These are phyloP conservation scores for Apoda limacodes DNA, from an alignment of 2,888 invertebrate genomes.

Conservation along the genomic window DNA sequence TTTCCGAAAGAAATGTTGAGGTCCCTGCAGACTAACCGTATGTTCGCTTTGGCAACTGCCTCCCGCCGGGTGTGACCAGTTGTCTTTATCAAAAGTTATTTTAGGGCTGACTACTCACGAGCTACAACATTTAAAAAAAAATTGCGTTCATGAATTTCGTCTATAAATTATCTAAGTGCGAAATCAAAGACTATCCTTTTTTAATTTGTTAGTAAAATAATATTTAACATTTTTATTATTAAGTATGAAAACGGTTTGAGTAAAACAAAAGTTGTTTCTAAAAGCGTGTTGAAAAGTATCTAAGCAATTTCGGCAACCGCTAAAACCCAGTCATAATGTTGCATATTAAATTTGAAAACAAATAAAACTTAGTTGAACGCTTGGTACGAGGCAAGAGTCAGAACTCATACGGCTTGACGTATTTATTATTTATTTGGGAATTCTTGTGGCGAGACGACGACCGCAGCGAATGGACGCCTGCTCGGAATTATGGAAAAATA, in stretches of 20 bases:
- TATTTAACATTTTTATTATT: too few species aligned
- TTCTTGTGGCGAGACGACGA: conserved; percentile 32
- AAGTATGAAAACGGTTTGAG: too few species aligned
- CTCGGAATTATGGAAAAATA: conserved; percentile 61
- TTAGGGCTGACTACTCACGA: too few species aligned
- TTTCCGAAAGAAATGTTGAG: conserved; percentile 32
- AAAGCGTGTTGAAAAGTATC: too few species aligned
- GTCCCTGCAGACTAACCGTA: conserved; percentile 29
- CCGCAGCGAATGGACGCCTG: conserved; percentile 13
- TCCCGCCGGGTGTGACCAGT: conserved; percentile 23
- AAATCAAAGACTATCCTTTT: too few species aligned
- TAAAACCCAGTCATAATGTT: conserved; percentile 26
- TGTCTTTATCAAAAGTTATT: conserved; percentile 31
- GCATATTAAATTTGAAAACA: conserved; percentile 43
- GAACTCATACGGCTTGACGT: conserved; percentile 34
- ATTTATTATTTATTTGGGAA: conserved; percentile 70
- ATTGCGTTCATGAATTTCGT: too few species aligned
- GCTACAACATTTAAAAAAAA: too few species aligned
- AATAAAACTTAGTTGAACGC: conserved; percentile 29
- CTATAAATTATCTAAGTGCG: too few species aligned
- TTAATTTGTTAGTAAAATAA: too few species aligned
- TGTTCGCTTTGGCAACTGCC: conserved; percentile 18
- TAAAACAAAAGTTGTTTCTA: too few species aligned
- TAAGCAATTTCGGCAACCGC: too few species aligned
- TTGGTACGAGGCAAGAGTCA: conserved; percentile 21